These are phyloP conservation scores for Cynoglossus semilaevis DNA, from an alignment of 2,113 vertebrate species.

Conservation along the genomic window DNA sequence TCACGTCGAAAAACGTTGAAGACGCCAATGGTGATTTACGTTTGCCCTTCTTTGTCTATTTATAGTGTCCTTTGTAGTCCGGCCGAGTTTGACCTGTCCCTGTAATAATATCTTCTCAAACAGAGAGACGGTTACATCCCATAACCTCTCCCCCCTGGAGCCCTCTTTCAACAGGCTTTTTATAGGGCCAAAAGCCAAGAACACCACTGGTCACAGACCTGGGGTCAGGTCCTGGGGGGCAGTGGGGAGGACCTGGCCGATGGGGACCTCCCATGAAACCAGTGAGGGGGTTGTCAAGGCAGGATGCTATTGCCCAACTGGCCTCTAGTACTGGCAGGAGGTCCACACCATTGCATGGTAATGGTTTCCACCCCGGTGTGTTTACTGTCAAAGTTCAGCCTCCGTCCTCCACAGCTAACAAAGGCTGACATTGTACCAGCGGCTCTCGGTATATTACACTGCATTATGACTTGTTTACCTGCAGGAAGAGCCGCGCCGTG, in stretches of 20 bases:
- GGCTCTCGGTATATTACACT: conserved; percentile 40
- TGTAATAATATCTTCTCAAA: conserved; percentile 67
- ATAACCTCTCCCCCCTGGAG: conserved; percentile 47
- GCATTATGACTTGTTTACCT: conserved; percentile 42
- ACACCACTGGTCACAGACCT: conserved; percentile 49
- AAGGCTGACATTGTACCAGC: conserved; percentile 53
- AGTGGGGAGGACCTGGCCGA: conserved; percentile 35
- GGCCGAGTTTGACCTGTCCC: conserved; percentile 57
- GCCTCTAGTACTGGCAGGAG: conserved; percentile 59
- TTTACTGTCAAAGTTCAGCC: conserved; percentile 70
- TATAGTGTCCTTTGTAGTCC: conserved; percentile 58
- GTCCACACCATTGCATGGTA: conserved; percentile 53
- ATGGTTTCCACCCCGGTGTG: conserved; percentile 63
- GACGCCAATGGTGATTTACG: conserved; percentile 54
- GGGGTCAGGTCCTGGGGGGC: conserved; percentile 59
- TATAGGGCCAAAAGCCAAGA: conserved; percentile 59
- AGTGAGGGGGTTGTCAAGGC: conserved; percentile 48
- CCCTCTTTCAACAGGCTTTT: conserved; percentile 58
- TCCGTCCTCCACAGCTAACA: conserved; percentile 49
- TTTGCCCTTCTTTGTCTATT: conserved; percentile 34
- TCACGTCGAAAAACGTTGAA: conserved; percentile 9
- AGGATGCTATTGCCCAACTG: conserved; percentile 58
- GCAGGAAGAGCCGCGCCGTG: conserved; percentile 15
- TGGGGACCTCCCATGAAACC: conserved; percentile 55
- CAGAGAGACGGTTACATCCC: conserved; percentile 55